These are phyloP conservation scores for Zingel zingel DNA, from an alignment of 2,113 vertebrate genomes.

Conservation along the genomic window DNA sequence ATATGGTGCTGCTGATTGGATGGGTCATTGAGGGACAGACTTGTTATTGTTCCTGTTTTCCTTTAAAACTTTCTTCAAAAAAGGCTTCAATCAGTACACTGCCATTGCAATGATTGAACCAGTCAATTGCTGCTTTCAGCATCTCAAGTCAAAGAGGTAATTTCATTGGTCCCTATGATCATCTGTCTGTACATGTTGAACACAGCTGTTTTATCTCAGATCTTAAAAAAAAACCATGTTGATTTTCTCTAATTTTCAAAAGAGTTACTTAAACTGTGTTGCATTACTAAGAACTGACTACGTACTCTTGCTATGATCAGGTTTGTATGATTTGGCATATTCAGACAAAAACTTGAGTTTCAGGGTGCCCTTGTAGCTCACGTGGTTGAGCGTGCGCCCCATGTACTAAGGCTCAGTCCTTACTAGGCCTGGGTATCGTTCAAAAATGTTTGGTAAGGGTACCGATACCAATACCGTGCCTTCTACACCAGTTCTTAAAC, in stretches of 20 bases:
- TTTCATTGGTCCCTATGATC: conserved; percentile 21
- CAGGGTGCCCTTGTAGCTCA: no score
- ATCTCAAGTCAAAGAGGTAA: conserved; percentile 29
- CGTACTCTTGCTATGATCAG: neutral
- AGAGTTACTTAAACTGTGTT: neutral
- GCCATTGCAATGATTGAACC: conserved; percentile 33
- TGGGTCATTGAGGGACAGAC: neutral
- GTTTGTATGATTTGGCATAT: neutral
- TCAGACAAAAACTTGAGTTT: neutral
- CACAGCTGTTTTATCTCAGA: neutral
- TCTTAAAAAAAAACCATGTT: neutral
- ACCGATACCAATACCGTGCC: no score
- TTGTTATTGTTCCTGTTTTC: conserved; percentile 39
- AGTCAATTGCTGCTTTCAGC: conserved; percentile 47
- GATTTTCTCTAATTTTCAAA: neutral
- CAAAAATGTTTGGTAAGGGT: no score
- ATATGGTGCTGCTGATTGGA: conserved; percentile 8
- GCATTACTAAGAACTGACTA: neutral
- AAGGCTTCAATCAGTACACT: conserved; percentile 42
- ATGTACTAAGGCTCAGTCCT: no score
- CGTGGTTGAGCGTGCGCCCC: no score
- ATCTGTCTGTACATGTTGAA: conserved; percentile 12
- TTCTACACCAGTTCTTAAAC: no score
- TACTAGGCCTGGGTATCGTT: no score
- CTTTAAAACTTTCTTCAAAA: conserved; percentile 41